Evolutionary conservation across 1,140 invertebrate genomes (phyloP), one percentile per base, ranked within the genome.

Genomic region (Bemisia tabaci): DNA sequence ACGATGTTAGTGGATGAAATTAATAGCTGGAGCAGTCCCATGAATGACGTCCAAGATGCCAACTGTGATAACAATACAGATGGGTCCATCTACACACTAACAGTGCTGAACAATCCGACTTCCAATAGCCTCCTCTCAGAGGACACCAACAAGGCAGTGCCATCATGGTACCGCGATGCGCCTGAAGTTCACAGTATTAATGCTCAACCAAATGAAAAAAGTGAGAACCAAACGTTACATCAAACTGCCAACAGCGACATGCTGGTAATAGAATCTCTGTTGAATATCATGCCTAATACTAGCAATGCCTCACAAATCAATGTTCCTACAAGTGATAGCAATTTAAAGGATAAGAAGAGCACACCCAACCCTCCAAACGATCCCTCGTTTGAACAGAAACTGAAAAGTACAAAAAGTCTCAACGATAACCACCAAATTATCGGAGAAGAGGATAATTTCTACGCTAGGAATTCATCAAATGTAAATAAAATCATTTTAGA

Each of bases 221-320:
- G 5, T 9, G 33, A 48, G 17, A 17, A 22, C 33, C n/a, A 66
- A 66, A 26, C 22, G 5, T 24, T 24, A 22, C n/a, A 61, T 22
- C 11, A 5, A 61, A 22, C n/a, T 11, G 24, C 5, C 9, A 61
- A 5, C n/a, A 22, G 11, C n/a, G 60, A 61, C n/a, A 61, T 22
- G n/a, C 74, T 87, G 72, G 85, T 86, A 72, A 79, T 87, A 64
- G 85, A 87, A 73, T 82, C 84, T 39, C 81, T 87, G 69, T 77
- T 87, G 60, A 85, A 83, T 71, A 86, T 84, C 25, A 79, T 79
- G 63, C 78, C 78, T 1, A n/a, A 60, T 2, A 67, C 69, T 48
- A 48, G 33, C 17, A 48, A 48, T 48, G 5, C 33, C 33, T 48
- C 33, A n/a, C 75, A 75, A 60, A 75, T 78, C 73, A 81, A 81